Percentiles rank a stretch among this genome's conserved stretches.
phyloP scores from a whole-genome alignment of 2,113 vertebrate genomes.

The Onychorhynchus coronatus region DNA sequence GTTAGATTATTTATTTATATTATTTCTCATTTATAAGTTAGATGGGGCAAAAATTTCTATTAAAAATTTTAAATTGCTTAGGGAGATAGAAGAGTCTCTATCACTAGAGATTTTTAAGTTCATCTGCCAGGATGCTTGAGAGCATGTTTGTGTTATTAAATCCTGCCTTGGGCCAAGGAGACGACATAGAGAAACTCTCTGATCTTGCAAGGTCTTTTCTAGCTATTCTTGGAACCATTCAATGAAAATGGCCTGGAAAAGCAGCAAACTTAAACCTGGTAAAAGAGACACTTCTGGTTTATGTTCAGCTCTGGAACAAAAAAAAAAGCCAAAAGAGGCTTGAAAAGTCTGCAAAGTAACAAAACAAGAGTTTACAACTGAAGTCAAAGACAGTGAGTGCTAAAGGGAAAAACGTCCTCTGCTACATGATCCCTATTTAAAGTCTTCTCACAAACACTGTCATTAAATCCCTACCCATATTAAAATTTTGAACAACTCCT shows the following conservation, averaged over 20 bases:
- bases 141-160: neutral
- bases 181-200: neutral
- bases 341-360: neutral
- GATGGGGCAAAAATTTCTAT: neutral
- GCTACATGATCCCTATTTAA: neutral
- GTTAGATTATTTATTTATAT: neutral
- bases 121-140: neutral
- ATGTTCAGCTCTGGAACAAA: neutral
- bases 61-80: neutral
- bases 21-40: neutral
- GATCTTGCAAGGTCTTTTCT: neutral
- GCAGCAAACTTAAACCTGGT: neutral
- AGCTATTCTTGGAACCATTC: neutral
- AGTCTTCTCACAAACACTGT: neutral
- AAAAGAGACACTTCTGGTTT: neutral
- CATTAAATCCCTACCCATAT: neutral
- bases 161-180: neutral
- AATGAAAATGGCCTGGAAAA: neutral
- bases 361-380: neutral
- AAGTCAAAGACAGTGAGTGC: neutral
- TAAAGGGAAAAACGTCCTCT: neutral
- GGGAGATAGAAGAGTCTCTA: neutral
- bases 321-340: neutral
- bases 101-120: neutral
- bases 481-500: constrained; percentile 21